Percentiles rank a stretch among this genome's conserved stretches.
Conservation (phyloP, 2,888 invertebrate species). For the Colletes collaris region DNA sequence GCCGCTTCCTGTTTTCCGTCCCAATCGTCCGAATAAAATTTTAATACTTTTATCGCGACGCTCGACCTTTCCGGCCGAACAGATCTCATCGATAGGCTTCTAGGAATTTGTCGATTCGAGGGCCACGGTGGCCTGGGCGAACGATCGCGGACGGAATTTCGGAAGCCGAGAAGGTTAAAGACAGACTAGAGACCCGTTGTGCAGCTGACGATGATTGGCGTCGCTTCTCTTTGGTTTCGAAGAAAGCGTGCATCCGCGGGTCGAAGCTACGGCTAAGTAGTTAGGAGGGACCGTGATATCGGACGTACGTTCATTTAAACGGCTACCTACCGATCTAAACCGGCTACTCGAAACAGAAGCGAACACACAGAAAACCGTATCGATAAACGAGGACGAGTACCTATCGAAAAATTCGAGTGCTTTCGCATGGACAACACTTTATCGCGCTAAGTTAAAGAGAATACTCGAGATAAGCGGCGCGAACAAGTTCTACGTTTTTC, state of each 20-base stretch:
- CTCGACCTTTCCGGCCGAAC: background rate
- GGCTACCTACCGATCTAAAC: constrained; percentile 77
- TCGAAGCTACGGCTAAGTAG: constrained; percentile 83
- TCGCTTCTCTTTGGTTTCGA: constrained; percentile 66
- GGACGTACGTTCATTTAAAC: constrained; percentile 83
- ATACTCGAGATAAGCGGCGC: background rate
- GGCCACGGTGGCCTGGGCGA: background rate
- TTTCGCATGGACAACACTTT: background rate
- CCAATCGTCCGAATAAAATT: background rate
- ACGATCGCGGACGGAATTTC: constrained; percentile 20
- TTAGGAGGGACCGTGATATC: constrained; percentile 84
- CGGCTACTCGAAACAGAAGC: constrained; percentile 64
- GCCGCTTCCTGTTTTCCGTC: constrained; percentile 34
- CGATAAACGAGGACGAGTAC: constrained; percentile 56
- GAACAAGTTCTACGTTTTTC: background rate
- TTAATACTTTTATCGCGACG: background rate
- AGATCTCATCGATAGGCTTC: background rate
- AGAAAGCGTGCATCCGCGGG: constrained; percentile 81
- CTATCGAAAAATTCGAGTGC: constrained; percentile 20
- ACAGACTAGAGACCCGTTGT: constrained; percentile 81
- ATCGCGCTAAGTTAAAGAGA: background rate
- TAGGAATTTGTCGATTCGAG: background rate
- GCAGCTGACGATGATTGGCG: constrained; percentile 77
- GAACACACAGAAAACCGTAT: constrained; percentile 21
- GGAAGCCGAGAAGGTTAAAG: constrained; percentile 61